Percentiles rank a stretch among this genome's conserved stretches.
phyloP scores from a whole-genome alignment of 2,888 invertebrate species.

The Aporophyla nigra region DNA sequence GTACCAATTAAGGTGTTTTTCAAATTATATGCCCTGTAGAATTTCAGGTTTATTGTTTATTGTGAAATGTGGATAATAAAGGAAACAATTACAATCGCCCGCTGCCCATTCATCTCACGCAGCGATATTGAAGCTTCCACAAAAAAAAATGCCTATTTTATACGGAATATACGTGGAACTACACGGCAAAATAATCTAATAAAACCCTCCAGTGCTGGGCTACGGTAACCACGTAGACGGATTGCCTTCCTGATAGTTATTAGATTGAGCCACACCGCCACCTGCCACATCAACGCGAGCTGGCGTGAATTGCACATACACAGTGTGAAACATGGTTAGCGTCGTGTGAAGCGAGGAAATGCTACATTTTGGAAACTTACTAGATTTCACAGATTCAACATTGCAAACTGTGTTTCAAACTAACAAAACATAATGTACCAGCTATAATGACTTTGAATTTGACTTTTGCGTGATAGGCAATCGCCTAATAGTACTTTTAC shows the following conservation, averaged over 20 bases:
- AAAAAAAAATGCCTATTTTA: background rate
- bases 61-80: background rate
- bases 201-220: background rate
- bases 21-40: background rate
- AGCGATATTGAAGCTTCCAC: background rate
- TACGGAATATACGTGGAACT: background rate
- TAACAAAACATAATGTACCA: background rate
- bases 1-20: background rate
- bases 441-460: background rate
- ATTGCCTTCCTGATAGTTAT: background rate
- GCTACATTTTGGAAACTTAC: background rate
- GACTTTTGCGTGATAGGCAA: background rate
- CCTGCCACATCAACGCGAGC: background rate
- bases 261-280: background rate
- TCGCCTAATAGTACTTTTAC: background rate
- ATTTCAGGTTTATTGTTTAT: background rate
- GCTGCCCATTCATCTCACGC: background rate
- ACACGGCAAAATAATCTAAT: background rate
- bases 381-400: too few species aligned
- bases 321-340: background rate
- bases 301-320: conserved; percentile 10
- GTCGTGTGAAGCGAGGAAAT: background rate
- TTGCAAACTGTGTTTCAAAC: background rate
- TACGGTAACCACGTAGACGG: background rate
- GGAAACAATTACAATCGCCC: background rate